Evolutionary conservation across 1,140 invertebrate genomes (phyloP), one percentile per base, ranked within the genome.

Genomic region (Leptoteleia sp.): DNA sequence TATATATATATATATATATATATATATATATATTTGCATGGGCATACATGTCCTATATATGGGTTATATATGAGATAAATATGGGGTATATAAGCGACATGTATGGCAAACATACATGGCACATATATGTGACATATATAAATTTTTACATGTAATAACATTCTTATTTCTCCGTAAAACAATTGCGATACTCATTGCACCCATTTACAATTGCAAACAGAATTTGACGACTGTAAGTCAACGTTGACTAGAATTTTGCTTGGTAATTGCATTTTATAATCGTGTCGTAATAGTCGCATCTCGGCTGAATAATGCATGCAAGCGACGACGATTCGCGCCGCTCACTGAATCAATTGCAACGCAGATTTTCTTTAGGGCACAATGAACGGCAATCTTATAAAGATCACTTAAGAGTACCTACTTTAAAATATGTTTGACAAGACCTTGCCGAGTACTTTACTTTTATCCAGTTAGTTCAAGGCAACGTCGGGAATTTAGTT

Each of bases 371-470:
- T 57, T 61, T 47, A 42, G 71, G 38, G 52, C 64, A 61, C 72
- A 76, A 76, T 76, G 72, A 76, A 68, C 72, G 62, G 29, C 42
- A 62, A 64, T 76, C 55, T 54, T 50, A 25, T 48, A 50, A 47
- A 61, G 43, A 65, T 67, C 54, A 54, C 61, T 76, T 59, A 48
- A 76, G 38, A 19, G 13, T 7, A n/a, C 12, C n/a, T 42, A 12
- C 35, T 35, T 68, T 57, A 48, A 22, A 59, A 50, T 59, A 40
- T 8, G 37, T 35, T 4, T n/a, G 22, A 4, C 17, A 37, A 59
- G 54, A 38, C 61, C 71, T 67, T 76, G 71, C 17, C 17, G 17
- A 37, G 8, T n/a, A n/a, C n/a, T n/a, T n/a, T 31, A 54, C 47
- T 62, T 72, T 38, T 38, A 25, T 38, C 8, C 12, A 15, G n/a